Evolutionary conservation across 2,888 invertebrate species (phyloP), one percentile per base, ranked within the genome.

Genomic region (Danaus chrysippus): DNA sequence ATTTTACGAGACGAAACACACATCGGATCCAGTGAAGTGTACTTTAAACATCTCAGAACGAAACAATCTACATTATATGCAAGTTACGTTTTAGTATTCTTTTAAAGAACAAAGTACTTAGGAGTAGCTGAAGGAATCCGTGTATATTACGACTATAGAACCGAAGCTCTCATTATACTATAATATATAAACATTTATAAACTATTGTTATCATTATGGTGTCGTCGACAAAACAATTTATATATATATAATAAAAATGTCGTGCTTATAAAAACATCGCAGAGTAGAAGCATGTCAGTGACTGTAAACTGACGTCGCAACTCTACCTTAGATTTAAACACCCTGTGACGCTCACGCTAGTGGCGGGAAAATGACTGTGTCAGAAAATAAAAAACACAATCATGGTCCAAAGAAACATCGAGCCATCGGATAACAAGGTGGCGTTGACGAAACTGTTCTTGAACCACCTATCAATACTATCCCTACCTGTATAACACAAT

Each of bases 251-350:
- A 8, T 49, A 49, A 17, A 49, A 17, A 49, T 49, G 15, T 17
- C 17, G 15, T 46, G 15, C 15, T 46, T n/a, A 46, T n/a, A n/a
- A 46, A 46, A 46, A n/a, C 15, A n/a, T n/a, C n/a, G 49, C 17
- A 49, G 49, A 49, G 17, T 6, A 46, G 46, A 15, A 13, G 9
- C 17, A 49, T 54, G 42, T 64, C 68, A 63, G 67, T 67, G 66
- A 69, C 69, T 65, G 68, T 72, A 69, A 69, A 66, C 63, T 68
- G 65, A 82, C 78, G 70, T 79, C 83, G 86, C 88, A 86, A 85
- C 76, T 79, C 88, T 90, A 90, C 79, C 89, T 88, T 89, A 90
- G 80, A 83, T 85, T 84, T 84, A 84, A 86, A 84, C 86, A 90
- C 90, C 90, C 90, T 91, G 90, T 90, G 86, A 82, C 79, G 73